These are phyloP conservation scores for Micromys minutus DNA, from an alignment of 2,113 vertebrate genomes.

Conservation along the genomic window DNA sequence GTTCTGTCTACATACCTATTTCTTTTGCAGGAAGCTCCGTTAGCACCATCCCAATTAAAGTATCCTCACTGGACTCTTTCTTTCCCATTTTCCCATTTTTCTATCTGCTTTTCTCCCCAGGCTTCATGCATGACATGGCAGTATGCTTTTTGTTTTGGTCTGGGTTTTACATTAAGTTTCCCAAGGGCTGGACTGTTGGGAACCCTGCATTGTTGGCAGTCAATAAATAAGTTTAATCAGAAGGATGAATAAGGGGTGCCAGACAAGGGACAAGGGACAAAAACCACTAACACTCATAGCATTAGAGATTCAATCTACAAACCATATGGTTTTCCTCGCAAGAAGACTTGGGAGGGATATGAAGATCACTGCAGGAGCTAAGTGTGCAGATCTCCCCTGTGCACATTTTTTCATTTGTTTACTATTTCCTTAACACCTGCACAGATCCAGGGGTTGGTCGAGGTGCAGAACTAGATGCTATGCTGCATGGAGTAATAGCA, in stretches of 20 bases:
- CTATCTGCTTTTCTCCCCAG: not conserved
- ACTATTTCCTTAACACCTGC: slow-evolving; percentile 48
- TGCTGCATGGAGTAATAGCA: not conserved
- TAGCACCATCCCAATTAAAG: not conserved
- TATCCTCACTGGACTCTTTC: not conserved
- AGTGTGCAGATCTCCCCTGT: not conserved
- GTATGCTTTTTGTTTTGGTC: not conserved
- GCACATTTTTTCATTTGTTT: not conserved
- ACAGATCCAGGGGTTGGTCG: not conserved
- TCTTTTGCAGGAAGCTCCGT: not conserved
- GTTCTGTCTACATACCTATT: not conserved
- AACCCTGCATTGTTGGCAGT: not conserved
- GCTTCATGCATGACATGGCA: not conserved
- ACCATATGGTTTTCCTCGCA: not conserved
- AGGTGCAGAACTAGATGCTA: not conserved
- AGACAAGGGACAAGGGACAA: not conserved
- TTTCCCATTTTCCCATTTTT: not conserved
- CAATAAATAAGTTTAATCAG: not conserved
- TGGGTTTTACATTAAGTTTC: not conserved
- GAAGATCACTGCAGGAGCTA: slow-evolving; percentile 14
- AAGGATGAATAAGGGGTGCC: not conserved
- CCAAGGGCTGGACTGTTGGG: not conserved
- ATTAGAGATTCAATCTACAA: not conserved
- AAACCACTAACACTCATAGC: not conserved
- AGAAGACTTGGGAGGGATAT: not conserved